These are phyloP conservation scores for Miltochrista miniata DNA, from an alignment of 2,888 invertebrate species.

Conservation along the genomic window DNA sequence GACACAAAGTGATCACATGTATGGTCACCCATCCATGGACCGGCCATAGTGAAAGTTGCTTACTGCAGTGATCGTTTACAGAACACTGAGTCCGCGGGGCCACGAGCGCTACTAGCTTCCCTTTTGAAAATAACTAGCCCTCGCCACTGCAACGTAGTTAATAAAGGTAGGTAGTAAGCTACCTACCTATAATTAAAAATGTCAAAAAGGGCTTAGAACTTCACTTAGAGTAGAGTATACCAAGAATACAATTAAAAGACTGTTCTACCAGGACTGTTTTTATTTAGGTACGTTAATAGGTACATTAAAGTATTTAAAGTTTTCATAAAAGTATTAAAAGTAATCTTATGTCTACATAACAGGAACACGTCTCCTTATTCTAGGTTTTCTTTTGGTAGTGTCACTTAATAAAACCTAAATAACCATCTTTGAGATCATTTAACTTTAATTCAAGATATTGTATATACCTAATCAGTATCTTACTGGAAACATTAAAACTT, in stretches of 20 bases:
- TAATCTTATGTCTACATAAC: too few species aligned
- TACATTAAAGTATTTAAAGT: neutral
- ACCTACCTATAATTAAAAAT: neutral
- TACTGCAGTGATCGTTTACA: too few species aligned
- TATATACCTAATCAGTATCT: neutral
- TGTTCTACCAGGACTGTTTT: too few species aligned
- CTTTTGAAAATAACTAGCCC: too few species aligned
- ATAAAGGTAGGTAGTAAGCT: neutral
- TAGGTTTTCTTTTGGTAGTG: neutral
- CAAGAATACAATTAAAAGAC: neutral
- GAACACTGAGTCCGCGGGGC: too few species aligned
- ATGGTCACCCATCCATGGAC: too few species aligned
- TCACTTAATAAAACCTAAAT: neutral
- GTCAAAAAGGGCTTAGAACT: too few species aligned
- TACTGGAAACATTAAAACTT: neutral
- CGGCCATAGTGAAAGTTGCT: too few species aligned
- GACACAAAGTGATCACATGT: too few species aligned
- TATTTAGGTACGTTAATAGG: neutral
- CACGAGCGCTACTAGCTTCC: too few species aligned
- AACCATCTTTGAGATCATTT: constrained; percentile 1
- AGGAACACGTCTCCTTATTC: neutral
- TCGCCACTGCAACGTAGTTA: too few species aligned
- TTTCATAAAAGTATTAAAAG: neutral
- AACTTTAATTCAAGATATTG: constrained; percentile 1
- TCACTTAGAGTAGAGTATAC: too few species aligned